These are phyloP conservation scores for Malaclemys terrapin DNA, from an alignment of 2,113 vertebrate species.

Conservation along the genomic window DNA sequence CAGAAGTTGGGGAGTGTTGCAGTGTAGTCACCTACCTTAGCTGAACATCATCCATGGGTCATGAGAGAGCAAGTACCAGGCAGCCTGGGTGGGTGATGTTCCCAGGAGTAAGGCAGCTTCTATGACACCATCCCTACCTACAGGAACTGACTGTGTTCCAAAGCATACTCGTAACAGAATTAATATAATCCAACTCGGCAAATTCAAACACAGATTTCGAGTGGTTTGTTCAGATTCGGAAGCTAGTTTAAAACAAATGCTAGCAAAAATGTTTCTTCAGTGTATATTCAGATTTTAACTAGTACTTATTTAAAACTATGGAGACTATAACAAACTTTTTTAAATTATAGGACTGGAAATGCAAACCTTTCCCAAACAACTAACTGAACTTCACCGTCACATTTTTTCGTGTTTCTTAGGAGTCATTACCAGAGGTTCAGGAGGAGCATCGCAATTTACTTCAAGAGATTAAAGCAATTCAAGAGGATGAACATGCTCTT, in stretches of 20 bases:
- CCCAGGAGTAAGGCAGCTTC: not conserved
- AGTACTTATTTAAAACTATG: not conserved
- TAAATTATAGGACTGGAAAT: not conserved
- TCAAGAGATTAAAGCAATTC: constrained; percentile 86
- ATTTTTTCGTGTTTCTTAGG: constrained; percentile 69
- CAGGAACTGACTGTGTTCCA: not conserved
- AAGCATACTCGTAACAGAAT: not conserved
- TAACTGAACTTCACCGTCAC: not conserved
- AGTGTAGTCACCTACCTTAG: not conserved
- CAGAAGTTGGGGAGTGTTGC: not conserved
- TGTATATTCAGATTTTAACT: not conserved
- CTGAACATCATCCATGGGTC: not conserved
- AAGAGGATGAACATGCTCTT: constrained; percentile 88
- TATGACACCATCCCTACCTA: not conserved
- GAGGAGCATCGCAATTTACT: constrained; percentile 83
- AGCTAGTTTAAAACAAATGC: not conserved
- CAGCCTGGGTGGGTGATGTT: not conserved
- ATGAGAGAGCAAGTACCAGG: not conserved
- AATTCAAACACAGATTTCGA: not conserved
- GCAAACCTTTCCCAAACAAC: not conserved
- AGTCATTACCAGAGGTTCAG: constrained; percentile 85
- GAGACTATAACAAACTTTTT: not conserved
- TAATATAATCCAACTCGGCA: not conserved
- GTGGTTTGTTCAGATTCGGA: not conserved
- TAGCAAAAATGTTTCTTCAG: not conserved